Evolutionary conservation across 92 coral and sea anemone genomes (phyloP).

Genomic region (Porites lobata): DNA sequence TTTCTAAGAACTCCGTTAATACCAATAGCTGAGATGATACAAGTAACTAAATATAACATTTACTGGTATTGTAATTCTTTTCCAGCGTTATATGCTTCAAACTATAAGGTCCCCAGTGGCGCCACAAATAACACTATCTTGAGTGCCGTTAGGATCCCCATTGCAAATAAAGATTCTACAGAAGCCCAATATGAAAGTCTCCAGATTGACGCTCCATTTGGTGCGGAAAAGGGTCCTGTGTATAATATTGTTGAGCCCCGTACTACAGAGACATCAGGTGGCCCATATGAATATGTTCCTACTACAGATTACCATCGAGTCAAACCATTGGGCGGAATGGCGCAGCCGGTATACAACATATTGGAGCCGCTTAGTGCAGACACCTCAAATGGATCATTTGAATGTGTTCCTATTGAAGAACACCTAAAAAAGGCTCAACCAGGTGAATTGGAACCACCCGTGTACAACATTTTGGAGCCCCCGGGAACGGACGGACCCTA

Average conservation of each 20-base stretch:
- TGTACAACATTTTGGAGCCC: background rate
- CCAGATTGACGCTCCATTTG: background rate
- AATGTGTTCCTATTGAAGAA: background rate
- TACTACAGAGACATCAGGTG: background rate
- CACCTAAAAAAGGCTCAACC: background rate
- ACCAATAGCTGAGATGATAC: too few species aligned
- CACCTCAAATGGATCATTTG: background rate
- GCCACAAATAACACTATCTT: background rate
- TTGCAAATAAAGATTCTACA: background rate
- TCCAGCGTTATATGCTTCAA: conserved; percentile 26
- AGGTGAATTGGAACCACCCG: background rate
- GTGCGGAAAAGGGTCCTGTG: background rate
- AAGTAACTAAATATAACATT: too few species aligned
- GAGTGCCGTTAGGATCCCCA: background rate
- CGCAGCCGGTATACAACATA: background rate
- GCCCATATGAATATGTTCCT: background rate
- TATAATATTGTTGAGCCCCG: background rate
- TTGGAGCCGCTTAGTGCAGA: background rate
- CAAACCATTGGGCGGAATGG: background rate
- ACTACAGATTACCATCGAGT: background rate
- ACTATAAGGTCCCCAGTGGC: background rate
- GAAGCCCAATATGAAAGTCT: background rate
- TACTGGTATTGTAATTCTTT: too few species aligned
- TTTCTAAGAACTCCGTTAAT: too few species aligned
- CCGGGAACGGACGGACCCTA: background rate